Evolutionary conservation across 2,888 invertebrate genomes (phyloP), one percentile per base, ranked within the genome.

Genomic region (Lepidochrysops patricia): DNA sequence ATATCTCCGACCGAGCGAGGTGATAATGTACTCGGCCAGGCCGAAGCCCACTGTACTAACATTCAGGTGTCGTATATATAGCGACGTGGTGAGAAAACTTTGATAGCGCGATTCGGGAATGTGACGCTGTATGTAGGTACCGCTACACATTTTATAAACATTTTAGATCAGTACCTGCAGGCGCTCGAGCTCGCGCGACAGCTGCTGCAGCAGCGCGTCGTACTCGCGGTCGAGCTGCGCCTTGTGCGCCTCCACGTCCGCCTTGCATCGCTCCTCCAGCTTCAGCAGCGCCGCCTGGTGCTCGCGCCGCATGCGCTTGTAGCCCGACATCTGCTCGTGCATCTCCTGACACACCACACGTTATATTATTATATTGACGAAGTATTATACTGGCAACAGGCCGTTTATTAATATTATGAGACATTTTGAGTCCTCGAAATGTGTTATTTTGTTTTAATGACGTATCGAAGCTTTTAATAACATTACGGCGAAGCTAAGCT

Each of bases 271-370:
- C 81, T 98, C 97, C 83, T 99, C 99, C 70, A 98, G 91, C 91
- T 98, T 95, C 57, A 95, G 91, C 73, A 99, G 90, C 68, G 98
- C 98, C 69, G 97, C 96, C 84, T 99, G 99, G 85, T 99, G 99
- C 80, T 98, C 97, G 66, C 98, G 93, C 65, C 99, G 92, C 96
- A 99, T 97, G 67, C 99, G 92, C 87, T 99, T 99, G 89, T 98
- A 98, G 23, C 98, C 98, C 59, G 97, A 96, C 97, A 98, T 98
- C 90, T 99, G 99, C 84, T 99, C 99, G 87, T 98, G 97, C 96
- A 98, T 97, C 87, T 98, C 98, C 91, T 98, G 97, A 4, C 52
- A 62, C 27, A 57, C 7, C 15, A 23, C 52, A 54, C 25, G 7
- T 12, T 57, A 52, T 6, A 13, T n/a, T n/a, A n/a, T n/a, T n/a